phyloP scores from a whole-genome alignment of 2,888 invertebrate species.

The Sipha maydis region DNA sequence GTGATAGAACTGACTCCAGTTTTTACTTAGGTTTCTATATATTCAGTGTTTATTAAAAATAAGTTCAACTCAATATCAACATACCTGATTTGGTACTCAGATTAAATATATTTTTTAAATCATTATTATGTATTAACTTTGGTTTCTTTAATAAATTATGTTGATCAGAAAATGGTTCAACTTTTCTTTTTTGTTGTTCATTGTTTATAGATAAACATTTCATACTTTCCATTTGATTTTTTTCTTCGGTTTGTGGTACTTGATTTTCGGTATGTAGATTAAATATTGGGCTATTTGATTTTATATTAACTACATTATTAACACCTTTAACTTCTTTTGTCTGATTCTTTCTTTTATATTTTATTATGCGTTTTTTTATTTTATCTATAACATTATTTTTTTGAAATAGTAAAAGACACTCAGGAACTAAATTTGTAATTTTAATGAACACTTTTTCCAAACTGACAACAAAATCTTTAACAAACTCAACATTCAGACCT shows the following conservation, averaged over 20 bases:
- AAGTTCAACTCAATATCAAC: background rate
- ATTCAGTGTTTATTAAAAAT: no score
- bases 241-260: background rate
- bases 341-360: background rate
- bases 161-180: background rate
- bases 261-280: background rate
- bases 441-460: conserved; percentile 2
- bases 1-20: no score
- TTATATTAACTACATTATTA: background rate
- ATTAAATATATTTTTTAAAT: background rate
- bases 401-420: background rate
- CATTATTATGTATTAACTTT: conserved; percentile 8
- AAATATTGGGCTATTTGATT: background rate
- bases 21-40: no score
- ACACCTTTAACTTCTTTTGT: background rate
- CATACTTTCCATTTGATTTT: background rate
- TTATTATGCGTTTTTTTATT: background rate
- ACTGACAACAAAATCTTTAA: conserved; percentile 7
- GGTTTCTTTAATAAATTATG: background rate
- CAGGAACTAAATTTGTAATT: background rate
- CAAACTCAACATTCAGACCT: conserved; percentile 34
- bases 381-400: background rate
- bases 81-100: background rate
- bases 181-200: background rate
- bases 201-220: background rate